A percentile compares a stretch with the other conserved stretches of the same genome.
phyloP scores from a whole-genome alignment of 64 coral and sea anemone species.

The Montipora efflorescens region DNA sequence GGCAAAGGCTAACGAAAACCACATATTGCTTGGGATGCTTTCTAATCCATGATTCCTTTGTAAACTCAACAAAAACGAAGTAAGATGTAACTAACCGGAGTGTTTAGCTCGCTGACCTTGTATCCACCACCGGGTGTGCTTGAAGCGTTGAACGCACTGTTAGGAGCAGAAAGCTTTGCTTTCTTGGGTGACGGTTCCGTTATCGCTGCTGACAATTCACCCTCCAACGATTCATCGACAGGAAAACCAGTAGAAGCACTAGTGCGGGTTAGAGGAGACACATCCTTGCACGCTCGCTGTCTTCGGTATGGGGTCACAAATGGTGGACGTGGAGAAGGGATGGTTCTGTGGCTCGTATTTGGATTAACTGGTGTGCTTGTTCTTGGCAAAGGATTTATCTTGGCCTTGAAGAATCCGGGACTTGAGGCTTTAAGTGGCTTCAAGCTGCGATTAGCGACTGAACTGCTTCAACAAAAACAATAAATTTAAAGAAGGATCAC shows the following conservation, averaged over 20 bases:
- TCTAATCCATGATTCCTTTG: no score
- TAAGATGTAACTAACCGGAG: neutral
- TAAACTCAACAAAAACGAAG: neutral
- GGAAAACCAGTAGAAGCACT: neutral
- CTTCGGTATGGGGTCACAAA: constrained; percentile 33
- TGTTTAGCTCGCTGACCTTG: neutral
- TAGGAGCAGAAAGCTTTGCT: neutral
- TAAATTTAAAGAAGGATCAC: neutral
- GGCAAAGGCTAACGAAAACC: no score
- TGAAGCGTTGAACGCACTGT: neutral
- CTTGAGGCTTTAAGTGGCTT: neutral
- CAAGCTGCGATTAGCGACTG: neutral
- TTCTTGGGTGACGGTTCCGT: constrained; percentile 17
- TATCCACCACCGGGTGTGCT: neutral
- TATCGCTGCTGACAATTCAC: no score
- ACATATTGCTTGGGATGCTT: neutral
- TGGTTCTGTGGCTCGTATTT: neutral
- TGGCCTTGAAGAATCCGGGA: neutral
- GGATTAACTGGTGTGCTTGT: constrained; percentile 31
- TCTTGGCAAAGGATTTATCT: neutral
- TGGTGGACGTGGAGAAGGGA: neutral
- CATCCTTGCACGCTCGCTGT: neutral
- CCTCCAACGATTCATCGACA: neutral
- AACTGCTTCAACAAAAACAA: neutral
- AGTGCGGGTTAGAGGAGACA: neutral